A percentile compares a stretch with the other conserved stretches of the same genome.
Conservation (phyloP, 2,113 vertebrate genomes). For the Gracilinanus agilis region DNA sequence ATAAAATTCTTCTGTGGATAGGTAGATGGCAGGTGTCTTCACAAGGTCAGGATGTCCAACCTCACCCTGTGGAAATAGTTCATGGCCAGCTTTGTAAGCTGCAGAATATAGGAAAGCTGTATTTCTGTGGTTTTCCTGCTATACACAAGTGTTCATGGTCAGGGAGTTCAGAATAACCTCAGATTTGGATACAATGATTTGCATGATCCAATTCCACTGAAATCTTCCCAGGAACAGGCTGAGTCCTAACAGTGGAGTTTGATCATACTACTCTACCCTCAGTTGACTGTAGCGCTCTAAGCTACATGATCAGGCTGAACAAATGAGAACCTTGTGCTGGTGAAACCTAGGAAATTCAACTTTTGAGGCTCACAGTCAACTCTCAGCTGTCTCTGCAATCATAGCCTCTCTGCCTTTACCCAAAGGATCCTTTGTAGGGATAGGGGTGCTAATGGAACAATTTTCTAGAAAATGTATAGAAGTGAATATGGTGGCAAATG, state of each 20-base stretch:
- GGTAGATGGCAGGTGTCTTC: background rate
- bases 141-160: constrained; percentile 3
- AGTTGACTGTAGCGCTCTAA: background rate
- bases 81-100: constrained; percentile 12
- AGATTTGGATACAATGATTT: background rate
- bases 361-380: constrained; percentile 20
- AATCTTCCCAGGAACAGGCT: background rate
- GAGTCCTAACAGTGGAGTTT: background rate
- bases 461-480: background rate
- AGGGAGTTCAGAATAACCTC: background rate
- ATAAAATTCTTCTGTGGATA: background rate
- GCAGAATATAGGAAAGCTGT: background rate
- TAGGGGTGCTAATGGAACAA: background rate
- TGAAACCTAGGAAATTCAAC: background rate
- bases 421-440: background rate
- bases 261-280: background rate
- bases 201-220: constrained; percentile 53
- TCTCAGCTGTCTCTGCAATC: background rate
- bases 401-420: background rate
- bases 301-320: background rate
- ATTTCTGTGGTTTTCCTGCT: constrained; percentile 36
- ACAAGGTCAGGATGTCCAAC: background rate
- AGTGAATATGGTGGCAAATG: background rate
- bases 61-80: background rate
- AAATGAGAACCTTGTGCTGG: background rate